phyloP scores from a whole-genome alignment of 1,140 invertebrate genomes.

The Listronotus oregonensis region DNA sequence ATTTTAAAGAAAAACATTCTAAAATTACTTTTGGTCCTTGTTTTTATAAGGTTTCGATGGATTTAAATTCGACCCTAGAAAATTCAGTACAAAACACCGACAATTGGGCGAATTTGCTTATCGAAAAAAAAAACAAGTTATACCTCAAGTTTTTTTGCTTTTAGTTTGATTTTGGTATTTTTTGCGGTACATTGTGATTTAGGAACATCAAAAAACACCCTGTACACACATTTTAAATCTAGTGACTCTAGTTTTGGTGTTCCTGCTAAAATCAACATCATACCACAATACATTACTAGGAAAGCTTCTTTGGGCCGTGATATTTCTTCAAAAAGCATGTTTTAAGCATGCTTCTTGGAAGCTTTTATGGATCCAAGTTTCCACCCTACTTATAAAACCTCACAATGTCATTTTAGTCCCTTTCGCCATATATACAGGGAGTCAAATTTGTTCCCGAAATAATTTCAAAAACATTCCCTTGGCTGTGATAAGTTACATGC shows the following conservation, averaged over 20 bases:
- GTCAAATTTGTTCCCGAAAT: conserved; percentile 9
- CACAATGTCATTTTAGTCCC: conserved; percentile 78
- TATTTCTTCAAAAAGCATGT: conserved; percentile 32
- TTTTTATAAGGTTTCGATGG: conserved; percentile 62
- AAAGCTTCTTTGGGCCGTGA: conserved; percentile 46
- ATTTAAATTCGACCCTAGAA: conserved; percentile 84
- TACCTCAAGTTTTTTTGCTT: conserved; percentile 59
- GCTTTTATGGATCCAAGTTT: conserved; percentile 64
- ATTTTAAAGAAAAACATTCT: conserved; percentile 18
- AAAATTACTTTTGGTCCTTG: conserved; percentile 22
- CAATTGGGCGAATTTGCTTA: conserved; percentile 68
- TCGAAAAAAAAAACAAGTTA: conserved; percentile 58
- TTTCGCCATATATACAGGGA: conserved; percentile 61
- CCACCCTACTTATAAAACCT: conserved; percentile 71
- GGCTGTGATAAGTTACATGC: conserved; percentile 62
- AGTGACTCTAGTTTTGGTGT: conserved; percentile 51
- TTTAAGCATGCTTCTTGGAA: conserved; percentile 30
- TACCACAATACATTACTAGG: conserved; percentile 38
- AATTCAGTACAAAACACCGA: conserved; percentile 78
- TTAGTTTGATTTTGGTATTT: conserved; percentile 57
- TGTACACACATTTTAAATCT: conserved; percentile 17
- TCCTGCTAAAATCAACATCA: conserved; percentile 48
- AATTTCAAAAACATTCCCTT: conserved; percentile 43
- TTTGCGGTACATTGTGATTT: conserved; percentile 17
- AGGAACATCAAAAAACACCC: conserved; percentile 14